These are phyloP conservation scores for Pterophyllum scalare DNA, from an alignment of 2,113 vertebrate genomes.

Conservation along the genomic window DNA sequence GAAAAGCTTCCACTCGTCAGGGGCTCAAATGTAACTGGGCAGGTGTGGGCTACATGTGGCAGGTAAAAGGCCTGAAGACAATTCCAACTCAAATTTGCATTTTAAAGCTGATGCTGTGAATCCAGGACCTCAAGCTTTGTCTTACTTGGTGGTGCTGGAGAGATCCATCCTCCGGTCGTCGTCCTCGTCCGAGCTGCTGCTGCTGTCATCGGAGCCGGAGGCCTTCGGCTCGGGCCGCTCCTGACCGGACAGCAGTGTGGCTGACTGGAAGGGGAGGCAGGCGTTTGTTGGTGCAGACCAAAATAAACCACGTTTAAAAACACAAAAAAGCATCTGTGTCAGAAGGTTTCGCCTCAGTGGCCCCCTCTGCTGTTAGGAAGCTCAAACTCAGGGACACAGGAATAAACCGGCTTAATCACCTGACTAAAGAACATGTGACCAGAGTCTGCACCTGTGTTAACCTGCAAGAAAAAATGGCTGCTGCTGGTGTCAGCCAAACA, in stretches of 20 bases:
- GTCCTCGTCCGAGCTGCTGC: constrained; percentile 81
- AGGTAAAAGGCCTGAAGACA: background rate
- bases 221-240: constrained; percentile 71
- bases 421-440: too few relatives aligned
- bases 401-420: too few relatives aligned
- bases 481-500: too few relatives aligned
- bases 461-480: too few relatives aligned
- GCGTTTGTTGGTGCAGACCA: background rate
- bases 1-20: background rate
- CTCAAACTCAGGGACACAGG: too few relatives aligned
- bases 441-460: too few relatives aligned
- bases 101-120: background rate
- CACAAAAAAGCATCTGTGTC: background rate
- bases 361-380: too few relatives aligned
- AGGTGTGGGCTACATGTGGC: too few relatives aligned
- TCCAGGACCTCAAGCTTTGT: background rate
- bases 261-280: constrained; percentile 73
- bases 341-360: accelerated
- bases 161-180: constrained; percentile 85
- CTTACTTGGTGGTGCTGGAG: constrained; percentile 82
- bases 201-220: constrained; percentile 63
- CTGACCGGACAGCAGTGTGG: constrained; percentile 82
- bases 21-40: too few relatives aligned
- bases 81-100: background rate
- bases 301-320: background rate